phyloP scores from a whole-genome alignment of 2,888 invertebrate genomes.

The Folsomia candida region DNA sequence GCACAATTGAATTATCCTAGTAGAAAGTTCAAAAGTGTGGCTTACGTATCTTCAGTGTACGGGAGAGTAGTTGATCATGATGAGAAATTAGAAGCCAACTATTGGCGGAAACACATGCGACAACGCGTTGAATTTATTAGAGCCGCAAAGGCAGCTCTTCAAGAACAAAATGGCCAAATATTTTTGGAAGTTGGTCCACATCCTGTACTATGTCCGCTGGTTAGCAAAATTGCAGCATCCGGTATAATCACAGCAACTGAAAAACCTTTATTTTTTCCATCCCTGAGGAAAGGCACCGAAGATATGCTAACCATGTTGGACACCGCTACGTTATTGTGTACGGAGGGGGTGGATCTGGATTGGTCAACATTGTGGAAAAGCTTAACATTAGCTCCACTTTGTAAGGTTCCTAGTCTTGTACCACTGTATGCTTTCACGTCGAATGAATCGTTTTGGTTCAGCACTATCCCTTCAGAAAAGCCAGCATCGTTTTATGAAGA shows the following conservation, averaged over 20 bases:
- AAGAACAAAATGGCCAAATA: background rate
- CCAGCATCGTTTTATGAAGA: background rate
- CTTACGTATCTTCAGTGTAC: background rate
- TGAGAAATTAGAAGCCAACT: background rate
- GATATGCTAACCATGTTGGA: conserved; percentile 26
- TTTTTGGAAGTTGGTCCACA: background rate
- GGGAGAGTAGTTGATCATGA: background rate
- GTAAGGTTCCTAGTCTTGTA: background rate
- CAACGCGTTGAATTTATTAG: background rate
- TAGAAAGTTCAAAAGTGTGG: background rate
- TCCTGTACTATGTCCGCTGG: background rate
- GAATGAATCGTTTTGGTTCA: background rate
- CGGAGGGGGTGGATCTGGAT: conserved; percentile 6
- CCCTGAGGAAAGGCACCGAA: conserved; percentile 18
- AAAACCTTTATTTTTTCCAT: conserved; percentile 10
- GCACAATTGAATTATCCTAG: background rate
- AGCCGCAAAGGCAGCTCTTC: background rate
- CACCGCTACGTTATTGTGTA: conserved; percentile 19
- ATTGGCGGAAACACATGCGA: background rate
- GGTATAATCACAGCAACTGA: background rate
- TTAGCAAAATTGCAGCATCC: background rate
- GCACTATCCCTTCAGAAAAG: background rate
- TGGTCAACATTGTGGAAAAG: background rate
- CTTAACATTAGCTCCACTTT: background rate
- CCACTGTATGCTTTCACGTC: background rate